Conservation (phyloP, 2,888 invertebrate genomes). For the Melinopterus prodromus region DNA sequence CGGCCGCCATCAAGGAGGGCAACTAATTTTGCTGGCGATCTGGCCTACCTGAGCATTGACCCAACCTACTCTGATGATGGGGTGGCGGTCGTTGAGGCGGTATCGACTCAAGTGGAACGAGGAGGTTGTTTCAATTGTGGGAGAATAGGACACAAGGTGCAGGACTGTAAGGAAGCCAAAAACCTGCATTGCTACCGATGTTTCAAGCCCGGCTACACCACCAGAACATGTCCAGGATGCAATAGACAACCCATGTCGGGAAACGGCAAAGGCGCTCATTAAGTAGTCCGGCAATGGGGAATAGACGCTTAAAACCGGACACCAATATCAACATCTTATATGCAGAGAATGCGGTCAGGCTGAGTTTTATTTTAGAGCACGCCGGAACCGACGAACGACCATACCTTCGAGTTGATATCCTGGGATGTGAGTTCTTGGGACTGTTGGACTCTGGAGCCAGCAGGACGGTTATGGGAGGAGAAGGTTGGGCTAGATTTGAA, state of each 20-base stretch:
- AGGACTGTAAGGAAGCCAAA: conserved; percentile 12
- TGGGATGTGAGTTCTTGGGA: conserved; percentile 13
- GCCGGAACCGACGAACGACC: conserved; percentile 27
- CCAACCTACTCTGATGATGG: too few species aligned
- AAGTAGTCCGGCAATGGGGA: conserved; percentile 13
- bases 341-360: neutral
- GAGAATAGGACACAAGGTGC: neutral
- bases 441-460: conserved; percentile 32
- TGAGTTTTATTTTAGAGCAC: conserved; percentile 12
- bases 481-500: neutral
- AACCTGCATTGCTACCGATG: conserved; percentile 18
- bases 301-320: neutral
- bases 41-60: conserved; percentile 25
- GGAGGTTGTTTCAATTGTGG: conserved; percentile 23
- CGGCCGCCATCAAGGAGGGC: conserved; percentile 7
- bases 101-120: too few species aligned
- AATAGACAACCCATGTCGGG: too few species aligned
- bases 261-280: neutral
- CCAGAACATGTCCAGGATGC: neutral
- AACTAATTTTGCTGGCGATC: conserved; percentile 33
- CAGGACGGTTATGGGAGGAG: conserved; percentile 19
- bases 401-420: conserved; percentile 23
- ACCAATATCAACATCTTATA: neutral
- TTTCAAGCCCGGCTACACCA: neutral
- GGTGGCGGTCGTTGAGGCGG: too few species aligned